Base-by-base conservation (phyloP, 1,140 invertebrate genomes). In the Leptopilina boulardi region DNA sequence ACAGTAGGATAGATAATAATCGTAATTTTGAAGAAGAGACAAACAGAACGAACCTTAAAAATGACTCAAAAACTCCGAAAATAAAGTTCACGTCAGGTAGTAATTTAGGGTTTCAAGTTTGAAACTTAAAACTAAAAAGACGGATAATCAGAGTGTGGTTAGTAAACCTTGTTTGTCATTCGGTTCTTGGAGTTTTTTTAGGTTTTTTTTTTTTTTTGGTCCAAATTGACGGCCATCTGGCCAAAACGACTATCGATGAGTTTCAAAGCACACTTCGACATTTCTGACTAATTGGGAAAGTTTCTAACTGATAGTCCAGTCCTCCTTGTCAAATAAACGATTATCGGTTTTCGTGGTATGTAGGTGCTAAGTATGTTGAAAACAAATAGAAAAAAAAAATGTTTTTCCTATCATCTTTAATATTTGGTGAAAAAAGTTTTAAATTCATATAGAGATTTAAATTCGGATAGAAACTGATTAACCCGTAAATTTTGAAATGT, bases 241-340 rank as follows among this genome's bases (percentile, higher is more conserved):
- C 47, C 38, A 76, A 78, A 79, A 54, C 51, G 77, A 77, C 76
- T 73, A 73, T 21, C n/a, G 19, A 54, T 26, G 74, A 71, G 73
- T 75, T 74, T 71, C 41, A 74, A 6, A 23, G 73, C 34, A n/a
- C 66, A 73, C 75, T 73, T 75, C 77, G 80, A 81, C 79, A 78
- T 70, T 79, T 81, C 77, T 75, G 84, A 85, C 84, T 85, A 85
- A 85, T 85, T 85, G 82, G 81, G 78, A 82, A 85, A 85, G 80
- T 84, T 82, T 82, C 77, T 51, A 74, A 78, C 75, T 72, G 77
- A 79, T 83, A 74, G 75, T 79, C 79, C 76, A 47, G 74, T 75
- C 47, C 81, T 77, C 75, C 34, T 38, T 70, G 75, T 54, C 79
- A 77, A 78, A 78, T 74, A 77, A 8, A 21, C n/a, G 73, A 77